These are phyloP conservation scores for Drosophila trapezifrons DNA, from an alignment of 1,140 invertebrate genomes.

Conservation along the genomic window DNA sequence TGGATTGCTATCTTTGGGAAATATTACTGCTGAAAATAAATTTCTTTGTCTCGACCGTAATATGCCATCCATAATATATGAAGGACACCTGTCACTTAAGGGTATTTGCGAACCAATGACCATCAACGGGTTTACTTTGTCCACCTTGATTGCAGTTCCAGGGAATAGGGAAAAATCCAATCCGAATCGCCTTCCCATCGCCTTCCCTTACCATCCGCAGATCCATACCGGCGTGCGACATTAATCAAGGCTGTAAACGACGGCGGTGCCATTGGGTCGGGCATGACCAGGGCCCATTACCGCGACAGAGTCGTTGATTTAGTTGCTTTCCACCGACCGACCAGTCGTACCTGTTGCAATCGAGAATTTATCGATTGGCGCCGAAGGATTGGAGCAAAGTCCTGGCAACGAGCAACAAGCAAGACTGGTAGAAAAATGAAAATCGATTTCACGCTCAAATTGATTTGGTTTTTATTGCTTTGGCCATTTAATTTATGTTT, in stretches of 20 bases:
- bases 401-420: constrained; percentile 25
- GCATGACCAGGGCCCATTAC: constrained; percentile 56
- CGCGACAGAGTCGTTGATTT: constrained; percentile 61
- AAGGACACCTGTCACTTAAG: background rate
- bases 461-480: constrained; percentile 77
- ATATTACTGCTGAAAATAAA: background rate
- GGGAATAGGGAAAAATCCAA: constrained; percentile 13
- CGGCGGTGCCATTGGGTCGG: constrained; percentile 56
- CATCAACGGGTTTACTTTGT: background rate
- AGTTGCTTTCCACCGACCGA: constrained; percentile 36
- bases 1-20: background rate
- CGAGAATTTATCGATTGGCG: constrained; percentile 66
- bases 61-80: too few species aligned
- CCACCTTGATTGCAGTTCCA: constrained; percentile 49
- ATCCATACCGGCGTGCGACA: constrained; percentile 24
- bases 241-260: constrained; percentile 65
- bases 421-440: constrained; percentile 50
- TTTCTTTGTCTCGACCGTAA: background rate
- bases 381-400: background rate
- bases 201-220: constrained; percentile 3
- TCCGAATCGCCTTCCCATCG: constrained; percentile 5
- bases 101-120: constrained; percentile 15
- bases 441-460: constrained; percentile 81
- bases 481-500: constrained; percentile 75
- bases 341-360: constrained; percentile 64